phyloP scores from a whole-genome alignment of 2,113 vertebrate species.

The Todiramphus chloris region DNA sequence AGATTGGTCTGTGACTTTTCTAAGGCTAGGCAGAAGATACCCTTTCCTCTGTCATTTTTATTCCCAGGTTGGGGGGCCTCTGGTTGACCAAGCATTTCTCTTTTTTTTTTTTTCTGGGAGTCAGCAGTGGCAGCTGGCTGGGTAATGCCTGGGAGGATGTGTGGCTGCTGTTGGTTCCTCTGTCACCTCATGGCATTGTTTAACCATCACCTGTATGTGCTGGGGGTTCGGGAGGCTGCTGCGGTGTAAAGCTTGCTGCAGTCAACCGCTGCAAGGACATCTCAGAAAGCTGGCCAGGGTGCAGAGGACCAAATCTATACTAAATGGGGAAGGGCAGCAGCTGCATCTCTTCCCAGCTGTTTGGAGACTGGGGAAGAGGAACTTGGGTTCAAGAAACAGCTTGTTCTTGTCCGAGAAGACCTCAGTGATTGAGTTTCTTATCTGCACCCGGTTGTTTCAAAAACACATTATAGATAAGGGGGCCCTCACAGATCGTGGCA shows the following conservation, averaged over 20 bases:
- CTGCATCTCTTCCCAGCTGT: not conserved
- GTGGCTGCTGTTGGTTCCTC: not conserved
- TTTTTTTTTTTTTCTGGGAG: not conserved
- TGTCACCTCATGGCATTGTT: not conserved
- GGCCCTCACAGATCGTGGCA: not conserved
- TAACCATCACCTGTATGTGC: not conserved
- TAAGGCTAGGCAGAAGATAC: not conserved
- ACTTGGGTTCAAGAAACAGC: not conserved
- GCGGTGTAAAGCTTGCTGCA: not conserved
- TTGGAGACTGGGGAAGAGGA: not conserved
- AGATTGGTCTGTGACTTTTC: not conserved
- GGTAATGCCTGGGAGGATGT: not conserved
- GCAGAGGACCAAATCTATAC: not conserved
- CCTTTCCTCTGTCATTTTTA: not conserved
- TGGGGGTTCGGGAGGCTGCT: not conserved
- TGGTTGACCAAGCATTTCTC: not conserved
- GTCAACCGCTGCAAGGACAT: not conserved
- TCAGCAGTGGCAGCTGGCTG: not conserved
- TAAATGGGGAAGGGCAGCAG: not conserved
- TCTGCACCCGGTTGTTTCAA: not conserved
- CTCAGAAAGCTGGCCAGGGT: not conserved
- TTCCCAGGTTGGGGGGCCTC: not conserved
- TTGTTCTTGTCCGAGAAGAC: not conserved
- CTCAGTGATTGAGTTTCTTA: not conserved
- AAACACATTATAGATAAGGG: not conserved